Conservation (phyloP, 2,113 vertebrate species). For the Callipepla squamata region DNA sequence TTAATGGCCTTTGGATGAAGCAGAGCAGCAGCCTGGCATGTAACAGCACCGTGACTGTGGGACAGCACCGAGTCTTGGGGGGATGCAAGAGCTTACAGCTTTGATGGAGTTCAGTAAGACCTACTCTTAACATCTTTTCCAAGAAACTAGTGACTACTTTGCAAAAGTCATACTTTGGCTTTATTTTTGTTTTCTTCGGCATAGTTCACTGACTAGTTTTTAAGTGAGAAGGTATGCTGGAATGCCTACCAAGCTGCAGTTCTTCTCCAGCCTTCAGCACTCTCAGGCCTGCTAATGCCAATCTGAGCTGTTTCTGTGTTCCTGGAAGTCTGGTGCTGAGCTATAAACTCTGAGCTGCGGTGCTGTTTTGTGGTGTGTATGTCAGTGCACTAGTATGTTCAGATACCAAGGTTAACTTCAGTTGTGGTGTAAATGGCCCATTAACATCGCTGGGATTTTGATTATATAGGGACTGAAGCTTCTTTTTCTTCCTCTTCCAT, state of each 20-base stretch:
- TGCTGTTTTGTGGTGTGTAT: background rate
- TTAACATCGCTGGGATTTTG: background rate
- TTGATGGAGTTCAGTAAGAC: background rate
- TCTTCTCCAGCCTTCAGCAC: background rate
- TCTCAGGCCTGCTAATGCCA: background rate
- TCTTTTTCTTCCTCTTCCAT: background rate
- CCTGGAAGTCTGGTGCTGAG: background rate
- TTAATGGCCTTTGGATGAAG: constrained; percentile 28
- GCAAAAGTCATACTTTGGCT: background rate
- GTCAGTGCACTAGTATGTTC: background rate
- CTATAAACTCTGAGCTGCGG: background rate
- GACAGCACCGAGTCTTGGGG: background rate
- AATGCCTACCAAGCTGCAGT: background rate
- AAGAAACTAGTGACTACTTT: background rate
- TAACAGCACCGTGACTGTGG: background rate
- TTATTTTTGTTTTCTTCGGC: background rate
- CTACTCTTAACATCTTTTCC: background rate
- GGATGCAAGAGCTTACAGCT: background rate
- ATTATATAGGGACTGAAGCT: background rate
- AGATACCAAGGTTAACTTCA: background rate
- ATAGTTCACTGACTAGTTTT: background rate
- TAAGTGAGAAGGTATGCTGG: background rate
- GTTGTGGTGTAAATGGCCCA: background rate
- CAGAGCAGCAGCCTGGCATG: constrained; percentile 39
- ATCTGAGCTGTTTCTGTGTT: fast-evolving